Base-by-base conservation (phyloP, 2,888 invertebrate genomes). In the Sipha maydis region DNA sequence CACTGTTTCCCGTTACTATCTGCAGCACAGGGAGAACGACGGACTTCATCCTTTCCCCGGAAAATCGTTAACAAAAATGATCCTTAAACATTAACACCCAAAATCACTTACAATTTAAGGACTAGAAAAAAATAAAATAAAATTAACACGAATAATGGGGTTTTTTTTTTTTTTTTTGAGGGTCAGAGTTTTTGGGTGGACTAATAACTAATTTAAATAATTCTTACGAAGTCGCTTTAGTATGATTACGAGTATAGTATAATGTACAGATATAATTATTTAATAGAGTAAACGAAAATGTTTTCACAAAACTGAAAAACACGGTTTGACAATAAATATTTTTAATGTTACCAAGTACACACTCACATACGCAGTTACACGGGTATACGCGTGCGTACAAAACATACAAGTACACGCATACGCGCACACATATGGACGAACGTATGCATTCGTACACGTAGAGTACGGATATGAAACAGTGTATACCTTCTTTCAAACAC, bases 111-210 rank as follows among this genome's bases (percentile, higher is more conserved):
- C 19, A 48, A 28, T 77, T 77, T 48, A 77, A n/a, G n/a, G 77
- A 77, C 77, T 77, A 77, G 77, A 48, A 77, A 48, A n/a, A 77
- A 77, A 77, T n/a, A n/a, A n/a, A n/a, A n/a, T n/a, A n/a, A 31
- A 71, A 73, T 38, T n/a, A n/a, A 76, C 48, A 76, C 28, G 48
- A 48, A n/a, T 41, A 76, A 41, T 76, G 28, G 28, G 21, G n/a
- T 0, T 28, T 28, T n/a, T 76, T 76, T 48, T 77, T 19, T 48
- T n/a, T 76, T 76, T 77, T 48, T 19, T 41, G 28, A 28, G 48
- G 48, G 48, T 28, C 77, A 77, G 21, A 21, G 28, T 48, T 28
- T 77, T 77, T 48, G 19, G 28, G 48, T 17, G 19, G 48, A 77
- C 19, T 77, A 28, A 77, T 77, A 48, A 28, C 19, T 77, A 77